These are phyloP conservation scores for Pseudotriccus pelzelni DNA, from an alignment of 2,797 vertebrate species.

Conservation along the genomic window DNA sequence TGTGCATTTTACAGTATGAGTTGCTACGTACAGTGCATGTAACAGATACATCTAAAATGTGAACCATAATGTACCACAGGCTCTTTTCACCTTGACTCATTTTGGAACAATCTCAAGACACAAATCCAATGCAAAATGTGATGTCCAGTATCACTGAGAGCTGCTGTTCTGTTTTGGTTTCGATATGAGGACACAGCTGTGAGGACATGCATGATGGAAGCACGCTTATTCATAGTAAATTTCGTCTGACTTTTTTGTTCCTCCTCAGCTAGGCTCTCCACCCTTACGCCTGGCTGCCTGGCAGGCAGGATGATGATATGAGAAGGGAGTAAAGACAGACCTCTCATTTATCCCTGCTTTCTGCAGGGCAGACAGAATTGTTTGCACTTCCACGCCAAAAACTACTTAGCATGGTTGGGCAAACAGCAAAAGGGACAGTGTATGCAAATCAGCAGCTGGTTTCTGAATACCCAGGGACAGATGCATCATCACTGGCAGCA, in stretches of 20 bases:
- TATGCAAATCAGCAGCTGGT: slow-evolving; percentile 20
- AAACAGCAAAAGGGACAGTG: neutral
- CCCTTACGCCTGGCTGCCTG: neutral
- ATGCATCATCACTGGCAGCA: neutral
- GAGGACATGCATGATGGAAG: neutral
- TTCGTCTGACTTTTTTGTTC: neutral
- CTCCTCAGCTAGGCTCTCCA: neutral
- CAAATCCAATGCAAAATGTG: neutral
- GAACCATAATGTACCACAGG: neutral
- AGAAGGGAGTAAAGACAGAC: slow-evolving; percentile 3
- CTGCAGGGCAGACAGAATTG: slow-evolving; percentile 1
- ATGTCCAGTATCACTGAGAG: neutral
- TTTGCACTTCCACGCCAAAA: neutral
- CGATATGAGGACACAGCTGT: neutral
- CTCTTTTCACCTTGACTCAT: slow-evolving; percentile 35
- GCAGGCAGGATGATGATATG: neutral
- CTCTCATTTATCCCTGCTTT: neutral
- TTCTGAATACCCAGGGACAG: neutral
- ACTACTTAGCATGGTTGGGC: neutral
- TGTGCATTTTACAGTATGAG: neutral
- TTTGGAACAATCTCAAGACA: slow-evolving; percentile 17
- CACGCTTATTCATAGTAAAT: neutral
- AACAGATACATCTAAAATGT: neutral
- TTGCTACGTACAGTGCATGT: neutral
- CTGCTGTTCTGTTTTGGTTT: neutral